These are phyloP conservation scores for Myopa tessellatipennis DNA, from an alignment of 2,888 invertebrate species.

Conservation along the genomic window DNA sequence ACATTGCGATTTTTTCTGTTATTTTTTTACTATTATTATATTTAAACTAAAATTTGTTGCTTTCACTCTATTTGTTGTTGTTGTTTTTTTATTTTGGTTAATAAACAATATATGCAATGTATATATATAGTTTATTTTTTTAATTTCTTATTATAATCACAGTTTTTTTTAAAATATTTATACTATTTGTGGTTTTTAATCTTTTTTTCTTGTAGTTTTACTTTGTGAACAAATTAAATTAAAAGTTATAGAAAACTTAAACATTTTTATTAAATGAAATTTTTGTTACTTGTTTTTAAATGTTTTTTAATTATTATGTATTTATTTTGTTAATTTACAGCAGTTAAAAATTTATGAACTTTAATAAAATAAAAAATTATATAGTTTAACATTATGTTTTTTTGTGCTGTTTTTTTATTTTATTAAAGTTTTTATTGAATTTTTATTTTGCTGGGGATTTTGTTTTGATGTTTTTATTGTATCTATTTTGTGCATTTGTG, in stretches of 20 bases:
- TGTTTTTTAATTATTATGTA: too few relatives aligned
- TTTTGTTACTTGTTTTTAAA: too few relatives aligned
- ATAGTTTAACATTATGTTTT: conserved; percentile 5
- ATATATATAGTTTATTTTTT: conserved; percentile 21
- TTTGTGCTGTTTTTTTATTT: conserved; percentile 54
- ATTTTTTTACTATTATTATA: conserved; percentile 26
- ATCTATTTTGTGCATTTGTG: not conserved
- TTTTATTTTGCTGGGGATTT: conserved; percentile 23
- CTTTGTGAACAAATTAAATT: too few relatives aligned
- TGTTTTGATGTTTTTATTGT: not conserved
- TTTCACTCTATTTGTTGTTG: conserved; percentile 19
- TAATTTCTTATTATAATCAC: conserved; percentile 34
- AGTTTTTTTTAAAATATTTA: conserved; percentile 50
- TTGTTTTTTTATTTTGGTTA: conserved; percentile 11
- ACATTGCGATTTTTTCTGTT: not conserved
- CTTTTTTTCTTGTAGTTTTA: not conserved
- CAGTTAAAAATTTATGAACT: too few relatives aligned
- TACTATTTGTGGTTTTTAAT: conserved; percentile 42
- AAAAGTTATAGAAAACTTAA: too few relatives aligned
- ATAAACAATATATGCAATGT: conserved; percentile 27
- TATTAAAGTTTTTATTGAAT: conserved; percentile 45
- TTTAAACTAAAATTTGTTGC: conserved; percentile 30
- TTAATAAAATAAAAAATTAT: too few relatives aligned
- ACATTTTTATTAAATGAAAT: too few relatives aligned
- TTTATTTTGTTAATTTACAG: too few relatives aligned